phyloP scores from a whole-genome alignment of 2,797 vertebrate genomes.

The Cossypha caffra region DNA sequence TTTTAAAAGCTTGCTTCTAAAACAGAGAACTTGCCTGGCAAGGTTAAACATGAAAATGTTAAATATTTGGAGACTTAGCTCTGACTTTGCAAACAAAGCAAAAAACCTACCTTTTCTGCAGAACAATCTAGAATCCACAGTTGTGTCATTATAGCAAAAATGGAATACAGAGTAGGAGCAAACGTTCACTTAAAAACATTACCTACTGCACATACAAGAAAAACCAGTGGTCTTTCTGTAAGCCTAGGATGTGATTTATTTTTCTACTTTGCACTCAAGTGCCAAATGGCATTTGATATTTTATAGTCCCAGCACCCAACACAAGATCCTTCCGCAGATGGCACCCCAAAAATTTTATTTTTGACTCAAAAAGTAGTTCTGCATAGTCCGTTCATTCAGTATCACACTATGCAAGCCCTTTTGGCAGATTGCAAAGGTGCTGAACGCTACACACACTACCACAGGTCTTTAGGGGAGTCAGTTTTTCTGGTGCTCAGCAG shows the following conservation, averaged over 20 bases:
- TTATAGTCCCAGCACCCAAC: background rate
- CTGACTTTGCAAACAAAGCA: background rate
- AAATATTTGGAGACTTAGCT: constrained; percentile 27
- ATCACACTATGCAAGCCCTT: background rate
- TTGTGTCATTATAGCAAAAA: background rate
- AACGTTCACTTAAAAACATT: constrained; percentile 5
- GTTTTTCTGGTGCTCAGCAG: background rate
- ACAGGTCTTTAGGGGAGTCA: background rate
- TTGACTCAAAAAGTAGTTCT: background rate
- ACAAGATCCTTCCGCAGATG: background rate
- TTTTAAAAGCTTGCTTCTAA: background rate
- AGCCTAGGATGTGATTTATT: background rate
- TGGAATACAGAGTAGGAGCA: background rate
- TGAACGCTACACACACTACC: background rate
- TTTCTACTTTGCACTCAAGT: background rate
- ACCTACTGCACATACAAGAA: background rate
- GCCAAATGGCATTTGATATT: background rate
- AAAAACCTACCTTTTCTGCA: background rate
- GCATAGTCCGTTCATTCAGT: background rate
- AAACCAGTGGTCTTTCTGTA: background rate
- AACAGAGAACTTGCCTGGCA: constrained; percentile 1
- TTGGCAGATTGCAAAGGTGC: background rate
- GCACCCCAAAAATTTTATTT: background rate
- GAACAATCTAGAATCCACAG: background rate
- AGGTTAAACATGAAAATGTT: constrained; percentile 8